These are phyloP conservation scores for Chamaetylas fuelleborni DNA, from an alignment of 2,113 vertebrate species.

Conservation along the genomic window DNA sequence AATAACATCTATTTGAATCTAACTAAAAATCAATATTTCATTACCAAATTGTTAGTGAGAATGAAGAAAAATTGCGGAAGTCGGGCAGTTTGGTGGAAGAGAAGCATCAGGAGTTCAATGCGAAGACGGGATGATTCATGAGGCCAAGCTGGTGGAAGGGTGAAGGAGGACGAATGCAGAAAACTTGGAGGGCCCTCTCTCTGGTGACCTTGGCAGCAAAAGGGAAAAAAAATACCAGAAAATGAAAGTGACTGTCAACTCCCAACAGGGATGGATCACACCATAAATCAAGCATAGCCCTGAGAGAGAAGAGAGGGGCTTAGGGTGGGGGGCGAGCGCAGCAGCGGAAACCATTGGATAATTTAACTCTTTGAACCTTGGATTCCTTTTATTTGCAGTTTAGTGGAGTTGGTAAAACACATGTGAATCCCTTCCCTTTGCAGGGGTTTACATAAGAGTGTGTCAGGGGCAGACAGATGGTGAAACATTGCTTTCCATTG, in stretches of 20 bases:
- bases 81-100: slow-evolving; percentile 87
- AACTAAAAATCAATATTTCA: slow-evolving; percentile 99
- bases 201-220: slow-evolving; percentile 87
- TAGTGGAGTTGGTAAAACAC: not conserved
- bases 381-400: not conserved
- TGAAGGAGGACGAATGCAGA: slow-evolving; percentile 79
- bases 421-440: not conserved
- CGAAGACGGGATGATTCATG: slow-evolving; percentile 99
- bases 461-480: slow-evolving; percentile 4
- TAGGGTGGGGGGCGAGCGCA: not conserved
- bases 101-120: slow-evolving; percentile 93
- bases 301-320: slow-evolving; percentile 45
- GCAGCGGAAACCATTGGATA: not conserved
- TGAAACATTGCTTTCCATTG: slow-evolving; percentile 13
- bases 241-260: slow-evolving; percentile 92
- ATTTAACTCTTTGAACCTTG: slow-evolving; percentile 77
- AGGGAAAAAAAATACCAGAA: slow-evolving; percentile 79
- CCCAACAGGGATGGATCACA: slow-evolving; percentile 82
- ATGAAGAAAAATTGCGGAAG: slow-evolving; percentile 99
- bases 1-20: slow-evolving; percentile 99
- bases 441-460: slow-evolving; percentile 30
- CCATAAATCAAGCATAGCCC: slow-evolving; percentile 84
- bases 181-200: slow-evolving; percentile 84
- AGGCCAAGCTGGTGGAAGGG: slow-evolving; percentile 79
- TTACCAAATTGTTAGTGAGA: slow-evolving; percentile 99